Base-by-base conservation (phyloP, 2,113 vertebrate species). In the Atherinomorus stipes region DNA sequence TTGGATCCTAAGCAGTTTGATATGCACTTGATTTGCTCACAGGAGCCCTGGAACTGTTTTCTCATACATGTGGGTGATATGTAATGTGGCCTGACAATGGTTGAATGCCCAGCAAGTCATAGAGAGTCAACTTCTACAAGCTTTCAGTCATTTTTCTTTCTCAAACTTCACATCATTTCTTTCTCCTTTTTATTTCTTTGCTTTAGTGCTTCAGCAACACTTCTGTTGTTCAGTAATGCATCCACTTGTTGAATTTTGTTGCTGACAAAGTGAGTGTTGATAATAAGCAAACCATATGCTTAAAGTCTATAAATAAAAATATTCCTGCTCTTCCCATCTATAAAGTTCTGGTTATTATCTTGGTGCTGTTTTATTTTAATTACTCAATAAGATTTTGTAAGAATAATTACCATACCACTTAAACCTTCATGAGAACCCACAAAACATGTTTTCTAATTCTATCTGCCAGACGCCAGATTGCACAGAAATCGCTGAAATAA, bases 101-200 rank as follows among this genome's bases (percentile, higher is more conserved):
- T 8, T 40, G 31, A 68, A 34, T 78, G 62, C 59, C 15, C 50
- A 54, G 16, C 52, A 61, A 45, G 53, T 54, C 58, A 69, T 40
- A 52, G 65, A 37, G 2, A 73, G 38, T 56, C 34, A 73, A 61
- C 74, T 31, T 76, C 62, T 51, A 71, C 37, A 60, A 63, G 34
- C 58, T 53, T 40, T 22, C 16, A 38, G 64, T 61, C 23, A 21
- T 57, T 28, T 80, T 58, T 68, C 16, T 42, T 22, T 56, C 49
- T 7, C 22, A 50, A 68, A 26, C 53, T 26, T 44, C 38, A 49
- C 4, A 40, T 4, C 9, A 50, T 38, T n/a, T 50, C 3, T 42
- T 4, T 63, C 16, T 63, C 26, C 22, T 4, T 31, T 34, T 47
- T 38, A 26, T 59, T 68, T 59, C 38, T 59, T 62, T 49, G 34